Base-by-base conservation (phyloP, 2,797 vertebrate genomes). In the Chaenodraco wilsoni region DNA sequence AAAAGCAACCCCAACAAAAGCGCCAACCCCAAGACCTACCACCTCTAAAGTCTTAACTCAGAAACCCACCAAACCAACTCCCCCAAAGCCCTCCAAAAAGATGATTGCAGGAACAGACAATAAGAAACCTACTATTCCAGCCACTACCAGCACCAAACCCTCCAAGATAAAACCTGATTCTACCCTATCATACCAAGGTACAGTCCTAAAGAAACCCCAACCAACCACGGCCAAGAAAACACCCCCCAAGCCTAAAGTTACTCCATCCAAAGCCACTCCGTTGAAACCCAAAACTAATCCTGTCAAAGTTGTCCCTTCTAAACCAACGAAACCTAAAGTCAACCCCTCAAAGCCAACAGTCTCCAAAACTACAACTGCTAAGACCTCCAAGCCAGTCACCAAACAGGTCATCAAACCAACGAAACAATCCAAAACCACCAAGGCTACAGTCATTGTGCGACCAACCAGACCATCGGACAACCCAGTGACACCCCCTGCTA, bases 401-500 rank as follows among this genome's bases (percentile, higher is more conserved):
- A 92, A 90, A 79, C 79, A 72, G 54, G 65, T 65, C 69, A 76
- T 74, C 62, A 92, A 88, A 65, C 81, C 90, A 75, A 88, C 89
- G 41, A 92, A 89, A 64, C 85, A 73, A 79, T 17, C 61, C 69
- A 86, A 87, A 86, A 79, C 76, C 60, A 79, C 77, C 84, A 92
- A 85, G 69, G 77, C 78, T 63, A 69, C 85, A 17, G 81, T 88
- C 66, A 91, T 79, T 21, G 84, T 67, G 3, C 84, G 58, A 65
- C 80, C 90, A 55, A 91, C 88, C 72, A 93, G 76, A 69, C 58
- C 85, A 45, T 40, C 78, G 9, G 82, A 88, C 50, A 93, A 89
- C 69, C 59, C 93, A n/a, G 92, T 93, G n/a, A 96, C 95, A 19
- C 91, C 87, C 1, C 89, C 95, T 50, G 92, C 93, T 6, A 95